Percentiles rank a stretch among this genome's conserved stretches.
These are phyloP conservation scores for Jordanella pulchra DNA, from an alignment of 2,797 vertebrate species.

Conservation along the genomic window DNA sequence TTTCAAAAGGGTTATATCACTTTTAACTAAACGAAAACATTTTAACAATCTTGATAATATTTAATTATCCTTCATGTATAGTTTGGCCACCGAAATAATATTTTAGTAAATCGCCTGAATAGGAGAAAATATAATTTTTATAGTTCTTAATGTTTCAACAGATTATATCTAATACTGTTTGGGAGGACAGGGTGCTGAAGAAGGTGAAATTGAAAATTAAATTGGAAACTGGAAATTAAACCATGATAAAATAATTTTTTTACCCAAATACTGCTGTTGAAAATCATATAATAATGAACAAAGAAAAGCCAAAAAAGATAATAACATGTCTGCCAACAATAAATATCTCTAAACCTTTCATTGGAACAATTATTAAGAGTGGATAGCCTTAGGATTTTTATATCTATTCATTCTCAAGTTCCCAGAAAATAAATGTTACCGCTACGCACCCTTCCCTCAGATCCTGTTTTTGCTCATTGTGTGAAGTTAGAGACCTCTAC, in stretches of 20 bases:
- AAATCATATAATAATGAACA: neutral
- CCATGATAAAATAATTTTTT: too few species aligned
- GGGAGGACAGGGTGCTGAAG: too few species aligned
- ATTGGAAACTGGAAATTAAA: too few species aligned
- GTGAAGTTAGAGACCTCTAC: conserved; percentile 35
- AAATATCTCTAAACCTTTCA: neutral
- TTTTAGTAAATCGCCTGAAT: neutral
- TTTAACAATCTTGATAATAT: neutral
- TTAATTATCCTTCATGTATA: neutral
- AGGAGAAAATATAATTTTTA: too few species aligned
- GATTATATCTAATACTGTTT: too few species aligned
- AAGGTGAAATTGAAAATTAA: too few species aligned
- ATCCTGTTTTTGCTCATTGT: conserved; percentile 21
- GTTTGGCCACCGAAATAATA: neutral
- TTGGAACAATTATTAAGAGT: conserved; percentile 11
- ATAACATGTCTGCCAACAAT: neutral
- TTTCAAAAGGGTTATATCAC: too few species aligned
- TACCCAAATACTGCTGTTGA: neutral
- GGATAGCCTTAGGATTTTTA: conserved; percentile 26
- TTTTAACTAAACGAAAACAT: too few species aligned
- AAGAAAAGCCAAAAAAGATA: neutral
- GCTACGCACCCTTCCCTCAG: conserved; percentile 16
- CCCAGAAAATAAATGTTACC: conserved; percentile 24
- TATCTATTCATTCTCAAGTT: conserved; percentile 9
- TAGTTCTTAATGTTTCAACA: too few species aligned